Conservation (phyloP, 2,113 vertebrate species). For the Aegithalos caudatus region DNA sequence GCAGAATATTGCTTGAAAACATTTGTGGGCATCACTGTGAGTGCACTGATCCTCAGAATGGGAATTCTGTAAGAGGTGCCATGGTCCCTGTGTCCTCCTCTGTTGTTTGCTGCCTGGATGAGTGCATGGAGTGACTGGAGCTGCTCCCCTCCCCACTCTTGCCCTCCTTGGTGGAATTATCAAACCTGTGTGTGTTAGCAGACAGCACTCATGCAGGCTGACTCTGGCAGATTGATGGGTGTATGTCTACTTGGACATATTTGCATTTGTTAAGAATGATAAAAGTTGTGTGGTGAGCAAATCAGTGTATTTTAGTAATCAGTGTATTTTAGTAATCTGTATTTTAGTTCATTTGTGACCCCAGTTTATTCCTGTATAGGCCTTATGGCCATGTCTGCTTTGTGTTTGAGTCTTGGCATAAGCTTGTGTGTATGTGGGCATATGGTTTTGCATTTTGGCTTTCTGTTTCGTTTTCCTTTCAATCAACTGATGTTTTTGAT, state of each 20-base stretch:
- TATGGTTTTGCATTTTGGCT: neutral
- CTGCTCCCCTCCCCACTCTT: neutral
- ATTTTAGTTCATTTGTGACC: neutral
- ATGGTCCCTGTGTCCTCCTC: neutral
- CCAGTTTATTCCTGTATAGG: neutral
- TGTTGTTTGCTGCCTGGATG: neutral
- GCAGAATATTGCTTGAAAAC: neutral
- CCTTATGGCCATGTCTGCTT: neutral
- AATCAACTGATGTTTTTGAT: neutral
- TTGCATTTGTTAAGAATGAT: neutral
- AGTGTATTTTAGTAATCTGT: neutral
- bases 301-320: neutral
- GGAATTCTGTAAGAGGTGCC: neutral
- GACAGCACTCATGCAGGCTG: neutral
- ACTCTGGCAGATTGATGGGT: neutral
- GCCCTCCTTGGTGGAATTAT: neutral
- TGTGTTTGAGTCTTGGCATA: neutral
- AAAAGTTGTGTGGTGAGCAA: neutral
- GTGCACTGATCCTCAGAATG: fast-evolving
- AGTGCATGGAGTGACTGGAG: neutral
- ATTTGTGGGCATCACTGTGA: fast-evolving
- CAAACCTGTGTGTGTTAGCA: neutral
- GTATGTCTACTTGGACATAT: neutral
- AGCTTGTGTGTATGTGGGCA: neutral
- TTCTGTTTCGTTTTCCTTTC: neutral